Evolutionary conservation across 2,113 vertebrate species (phyloP).

Genomic region (Pao palembangensis): DNA sequence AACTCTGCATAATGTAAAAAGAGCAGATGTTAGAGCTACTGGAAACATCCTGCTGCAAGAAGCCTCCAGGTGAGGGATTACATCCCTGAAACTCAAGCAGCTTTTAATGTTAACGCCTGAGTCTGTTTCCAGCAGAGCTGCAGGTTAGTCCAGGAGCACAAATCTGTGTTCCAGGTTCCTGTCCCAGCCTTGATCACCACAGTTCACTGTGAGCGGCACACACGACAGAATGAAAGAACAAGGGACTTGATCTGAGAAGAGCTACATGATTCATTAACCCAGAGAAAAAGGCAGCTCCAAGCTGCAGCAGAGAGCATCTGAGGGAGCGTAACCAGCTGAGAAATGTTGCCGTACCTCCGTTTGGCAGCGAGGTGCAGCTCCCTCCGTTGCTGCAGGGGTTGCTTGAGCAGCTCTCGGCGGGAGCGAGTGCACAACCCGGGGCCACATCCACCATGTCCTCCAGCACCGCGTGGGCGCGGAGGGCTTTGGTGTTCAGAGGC

Average conservation of each 20-base stretch:
- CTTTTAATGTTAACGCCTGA: slow-evolving; percentile 34
- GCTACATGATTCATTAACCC: not conserved
- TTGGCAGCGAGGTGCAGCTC: slow-evolving; percentile 79
- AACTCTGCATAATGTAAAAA: slow-evolving; percentile 2
- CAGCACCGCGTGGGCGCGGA: slow-evolving; percentile 76
- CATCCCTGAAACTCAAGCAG: slow-evolving; percentile 10
- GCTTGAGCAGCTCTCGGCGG: slow-evolving; percentile 83
- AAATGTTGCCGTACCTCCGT: slow-evolving; percentile 80
- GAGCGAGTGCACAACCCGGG: slow-evolving; percentile 81
- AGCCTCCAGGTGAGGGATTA: not conserved
- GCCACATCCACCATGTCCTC: slow-evolving; percentile 88
- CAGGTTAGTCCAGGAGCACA: not conserved
- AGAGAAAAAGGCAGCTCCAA: not conserved
- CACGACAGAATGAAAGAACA: not conserved
- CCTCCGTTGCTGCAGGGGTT: slow-evolving; percentile 92
- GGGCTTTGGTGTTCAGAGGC: slow-evolving; percentile 82
- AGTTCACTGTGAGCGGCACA: not conserved
- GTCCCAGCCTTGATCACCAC: not conserved
- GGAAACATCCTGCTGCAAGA: slow-evolving; percentile 15
- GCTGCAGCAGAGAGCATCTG: too few species aligned
- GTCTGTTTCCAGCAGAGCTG: slow-evolving; percentile 1
- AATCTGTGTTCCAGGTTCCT: too few species aligned
- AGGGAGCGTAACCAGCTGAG: slow-evolving; percentile 18
- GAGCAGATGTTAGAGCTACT: slow-evolving; percentile 15
- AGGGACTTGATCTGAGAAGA: too few species aligned